Evolutionary conservation across 1,140 invertebrate genomes (phyloP).

Genomic region (Schlechtendalia chinensis): DNA sequence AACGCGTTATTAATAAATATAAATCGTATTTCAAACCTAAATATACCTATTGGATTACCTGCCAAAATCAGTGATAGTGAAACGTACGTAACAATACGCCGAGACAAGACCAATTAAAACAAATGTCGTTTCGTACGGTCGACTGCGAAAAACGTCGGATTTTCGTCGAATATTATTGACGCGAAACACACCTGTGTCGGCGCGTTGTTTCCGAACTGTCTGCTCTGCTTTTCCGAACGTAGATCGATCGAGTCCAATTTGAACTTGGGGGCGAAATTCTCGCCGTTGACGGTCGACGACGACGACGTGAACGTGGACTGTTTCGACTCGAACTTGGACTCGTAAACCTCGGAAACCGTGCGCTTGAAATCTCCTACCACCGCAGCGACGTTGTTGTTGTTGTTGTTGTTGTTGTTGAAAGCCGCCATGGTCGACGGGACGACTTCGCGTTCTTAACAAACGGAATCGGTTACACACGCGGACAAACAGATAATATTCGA

Average conservation of each 20-base stretch:
- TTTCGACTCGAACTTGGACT: slow-evolving; percentile 48
- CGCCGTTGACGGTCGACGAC: slow-evolving; percentile 33
- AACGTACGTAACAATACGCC: too few species aligned
- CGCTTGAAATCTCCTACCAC: not conserved
- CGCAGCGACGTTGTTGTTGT: not conserved
- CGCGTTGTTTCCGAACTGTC: slow-evolving; percentile 55
- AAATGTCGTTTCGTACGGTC: too few species aligned
- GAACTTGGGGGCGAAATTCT: slow-evolving; percentile 7
- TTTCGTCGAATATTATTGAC: too few species aligned
- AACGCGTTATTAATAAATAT: too few species aligned
- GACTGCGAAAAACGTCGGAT: too few species aligned
- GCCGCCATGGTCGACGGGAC: not conserved
- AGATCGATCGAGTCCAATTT: slow-evolving; percentile 41
- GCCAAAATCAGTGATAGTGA: too few species aligned
- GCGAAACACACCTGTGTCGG: slow-evolving; percentile 54
- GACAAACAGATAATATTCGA: not conserved
- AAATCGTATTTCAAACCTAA: too few species aligned
- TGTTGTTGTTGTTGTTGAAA: not conserved
- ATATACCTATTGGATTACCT: too few species aligned
- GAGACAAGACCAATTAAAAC: too few species aligned
- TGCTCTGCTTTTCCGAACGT: slow-evolving; percentile 52
- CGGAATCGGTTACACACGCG: too few species aligned
- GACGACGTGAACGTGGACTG: slow-evolving; percentile 42
- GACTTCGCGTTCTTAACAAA: not conserved
- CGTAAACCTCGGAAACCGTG: slow-evolving; percentile 25